These are phyloP conservation scores for Caenorhabditis sinica DNA, from an alignment of 2,888 invertebrate genomes.

Conservation along the genomic window DNA sequence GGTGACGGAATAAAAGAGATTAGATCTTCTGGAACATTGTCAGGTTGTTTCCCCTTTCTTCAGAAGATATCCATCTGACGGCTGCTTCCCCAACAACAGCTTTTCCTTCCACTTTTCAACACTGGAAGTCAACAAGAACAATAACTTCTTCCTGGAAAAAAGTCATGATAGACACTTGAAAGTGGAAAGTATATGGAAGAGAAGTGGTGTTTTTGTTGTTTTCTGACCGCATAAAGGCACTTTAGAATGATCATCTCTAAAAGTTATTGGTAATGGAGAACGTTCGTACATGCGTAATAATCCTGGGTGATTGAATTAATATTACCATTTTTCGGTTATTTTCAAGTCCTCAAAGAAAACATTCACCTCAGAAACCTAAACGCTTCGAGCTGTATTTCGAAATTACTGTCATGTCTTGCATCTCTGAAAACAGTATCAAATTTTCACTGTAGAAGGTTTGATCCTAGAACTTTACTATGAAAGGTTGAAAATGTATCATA, in stretches of 20 bases:
- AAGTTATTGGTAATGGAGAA: neutral
- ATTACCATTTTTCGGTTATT: too few species aligned
- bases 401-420: too few species aligned
- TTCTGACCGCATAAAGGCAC: conserved; percentile 16
- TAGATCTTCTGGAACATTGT: conserved; percentile 44
- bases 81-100: neutral
- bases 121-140: neutral
- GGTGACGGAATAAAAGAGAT: conserved; percentile 17
- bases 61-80: neutral
- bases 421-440: too few species aligned
- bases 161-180: conserved; percentile 39
- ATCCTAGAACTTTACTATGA: too few species aligned
- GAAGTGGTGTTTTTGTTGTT: conserved; percentile 41
- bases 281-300: too few species aligned
- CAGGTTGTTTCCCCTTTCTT: conserved; percentile 32
- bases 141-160: conserved; percentile 22
- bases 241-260: neutral
- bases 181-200: neutral
- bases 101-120: conserved; percentile 13
- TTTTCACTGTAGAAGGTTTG: too few species aligned
- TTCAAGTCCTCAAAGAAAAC: too few species aligned
- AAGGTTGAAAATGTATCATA: too few species aligned
- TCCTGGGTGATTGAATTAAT: too few species aligned
- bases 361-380: too few species aligned
- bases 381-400: too few species aligned